These are phyloP conservation scores for Loriculus beryllinus DNA, from an alignment of 2,797 vertebrate species.

Conservation along the genomic window DNA sequence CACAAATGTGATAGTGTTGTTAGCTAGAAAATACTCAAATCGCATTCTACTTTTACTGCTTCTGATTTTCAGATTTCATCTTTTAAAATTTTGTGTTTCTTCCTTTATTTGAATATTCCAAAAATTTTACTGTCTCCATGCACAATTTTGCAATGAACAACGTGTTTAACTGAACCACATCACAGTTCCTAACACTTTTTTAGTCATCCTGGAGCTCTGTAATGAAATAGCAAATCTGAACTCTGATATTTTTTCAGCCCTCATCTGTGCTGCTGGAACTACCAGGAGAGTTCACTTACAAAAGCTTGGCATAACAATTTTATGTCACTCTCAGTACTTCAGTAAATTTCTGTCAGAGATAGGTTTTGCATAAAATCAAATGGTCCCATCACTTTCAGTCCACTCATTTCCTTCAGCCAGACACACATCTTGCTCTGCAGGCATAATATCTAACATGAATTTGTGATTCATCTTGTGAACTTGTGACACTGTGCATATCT, in stretches of 20 bases:
- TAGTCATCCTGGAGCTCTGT: background rate
- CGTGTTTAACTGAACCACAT: background rate
- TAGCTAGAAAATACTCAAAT: background rate
- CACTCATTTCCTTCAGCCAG: background rate
- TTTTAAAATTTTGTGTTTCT: background rate
- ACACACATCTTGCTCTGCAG: background rate
- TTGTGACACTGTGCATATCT: accelerated
- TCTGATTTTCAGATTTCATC: background rate
- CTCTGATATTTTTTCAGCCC: background rate
- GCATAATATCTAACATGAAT: background rate
- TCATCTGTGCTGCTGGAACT: background rate
- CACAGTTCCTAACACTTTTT: background rate
- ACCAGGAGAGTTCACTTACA: background rate
- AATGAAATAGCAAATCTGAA: background rate
- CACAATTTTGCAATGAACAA: background rate
- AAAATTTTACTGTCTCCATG: background rate
- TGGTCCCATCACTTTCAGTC: background rate
- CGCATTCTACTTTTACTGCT: background rate
- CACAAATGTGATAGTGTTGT: accelerated
- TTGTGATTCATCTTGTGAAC: background rate
- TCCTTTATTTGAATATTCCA: background rate
- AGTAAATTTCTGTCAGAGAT: background rate
- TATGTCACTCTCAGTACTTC: background rate
- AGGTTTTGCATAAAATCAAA: accelerated
- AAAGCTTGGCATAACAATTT: background rate